phyloP scores from a whole-genome alignment of 1,140 invertebrate species.

The Drosophila pruinosa region DNA sequence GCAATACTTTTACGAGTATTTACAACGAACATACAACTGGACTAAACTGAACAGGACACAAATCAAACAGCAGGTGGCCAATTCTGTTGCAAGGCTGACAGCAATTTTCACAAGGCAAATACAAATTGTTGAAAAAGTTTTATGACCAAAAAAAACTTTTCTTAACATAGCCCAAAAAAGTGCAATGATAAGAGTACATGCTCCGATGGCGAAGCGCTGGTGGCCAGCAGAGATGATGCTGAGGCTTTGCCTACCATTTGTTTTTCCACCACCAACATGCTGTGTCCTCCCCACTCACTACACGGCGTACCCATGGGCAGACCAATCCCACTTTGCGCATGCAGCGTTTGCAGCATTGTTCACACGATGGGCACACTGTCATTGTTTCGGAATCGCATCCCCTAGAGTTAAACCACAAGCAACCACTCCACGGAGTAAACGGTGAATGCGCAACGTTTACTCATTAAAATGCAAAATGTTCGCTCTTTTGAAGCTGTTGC shows the following conservation, averaged over 20 bases:
- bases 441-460: slow-evolving; percentile 42
- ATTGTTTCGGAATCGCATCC: not conserved
- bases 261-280: slow-evolving; percentile 42
- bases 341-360: slow-evolving; percentile 34
- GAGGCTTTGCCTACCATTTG: slow-evolving; percentile 35
- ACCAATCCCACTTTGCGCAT: slow-evolving; percentile 62
- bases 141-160: slow-evolving; percentile 16
- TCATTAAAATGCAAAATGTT: slow-evolving; percentile 78
- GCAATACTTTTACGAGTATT: not conserved
- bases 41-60: slow-evolving; percentile 39
- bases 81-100: not conserved
- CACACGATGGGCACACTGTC: slow-evolving; percentile 25
- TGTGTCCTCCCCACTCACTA: not conserved
- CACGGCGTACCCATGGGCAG: not conserved
- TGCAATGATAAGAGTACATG: too few relatives aligned
- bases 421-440: not conserved
- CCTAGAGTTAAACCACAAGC: too few relatives aligned
- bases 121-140: slow-evolving; percentile 65
- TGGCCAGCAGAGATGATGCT: too few relatives aligned
- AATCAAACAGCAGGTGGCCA: slow-evolving; percentile 75
- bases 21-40: not conserved
- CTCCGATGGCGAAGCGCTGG: not conserved
- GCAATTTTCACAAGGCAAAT: slow-evolving; percentile 67
- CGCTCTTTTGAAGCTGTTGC: slow-evolving; percentile 33
- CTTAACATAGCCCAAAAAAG: slow-evolving; percentile 14